Percentiles rank a stretch among this genome's conserved stretches.
Evolutionary conservation across 2,113 vertebrate species (phyloP).

Genomic region (Colistium nudipinnis): DNA sequence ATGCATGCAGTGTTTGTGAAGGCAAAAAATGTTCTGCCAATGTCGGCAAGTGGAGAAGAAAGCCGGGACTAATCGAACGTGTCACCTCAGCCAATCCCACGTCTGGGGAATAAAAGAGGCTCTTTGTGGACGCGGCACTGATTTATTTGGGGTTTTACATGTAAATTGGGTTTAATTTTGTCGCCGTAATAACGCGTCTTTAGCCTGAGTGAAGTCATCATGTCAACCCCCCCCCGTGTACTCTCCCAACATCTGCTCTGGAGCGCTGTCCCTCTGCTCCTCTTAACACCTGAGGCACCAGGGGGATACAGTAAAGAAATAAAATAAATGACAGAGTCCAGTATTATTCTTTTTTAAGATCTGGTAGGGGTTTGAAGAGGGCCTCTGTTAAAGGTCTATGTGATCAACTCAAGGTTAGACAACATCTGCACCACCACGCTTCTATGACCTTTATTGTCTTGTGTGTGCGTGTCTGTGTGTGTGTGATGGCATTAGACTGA

Average conservation of each 20-base stretch:
- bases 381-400: conserved; percentile 61
- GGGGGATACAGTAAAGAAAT: too few relatives aligned
- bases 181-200: conserved; percentile 19
- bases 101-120: conserved; percentile 4
- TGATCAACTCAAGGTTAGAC: conserved; percentile 30
- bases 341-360: too few relatives aligned
- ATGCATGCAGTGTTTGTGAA: neutral
- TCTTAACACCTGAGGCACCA: neutral
- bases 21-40: conserved; percentile 5
- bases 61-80: conserved; percentile 17
- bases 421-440: conserved; percentile 42
- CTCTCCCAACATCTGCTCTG: conserved; percentile 39
- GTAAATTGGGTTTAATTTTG: conserved; percentile 28
- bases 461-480: too few relatives aligned
- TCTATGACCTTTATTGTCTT: conserved; percentile 20
- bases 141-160: conserved; percentile 7
- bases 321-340: too few relatives aligned
- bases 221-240: conserved; percentile 21
- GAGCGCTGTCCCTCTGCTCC: neutral
- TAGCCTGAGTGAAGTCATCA: conserved; percentile 17
- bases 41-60: neutral
- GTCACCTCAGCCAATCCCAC: neutral
- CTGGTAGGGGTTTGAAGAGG: neutral
- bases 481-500: conserved; percentile 5
- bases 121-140: conserved; percentile 11